These are phyloP conservation scores for Eurytoma californica DNA, from an alignment of 2,888 invertebrate species.

Conservation along the genomic window DNA sequence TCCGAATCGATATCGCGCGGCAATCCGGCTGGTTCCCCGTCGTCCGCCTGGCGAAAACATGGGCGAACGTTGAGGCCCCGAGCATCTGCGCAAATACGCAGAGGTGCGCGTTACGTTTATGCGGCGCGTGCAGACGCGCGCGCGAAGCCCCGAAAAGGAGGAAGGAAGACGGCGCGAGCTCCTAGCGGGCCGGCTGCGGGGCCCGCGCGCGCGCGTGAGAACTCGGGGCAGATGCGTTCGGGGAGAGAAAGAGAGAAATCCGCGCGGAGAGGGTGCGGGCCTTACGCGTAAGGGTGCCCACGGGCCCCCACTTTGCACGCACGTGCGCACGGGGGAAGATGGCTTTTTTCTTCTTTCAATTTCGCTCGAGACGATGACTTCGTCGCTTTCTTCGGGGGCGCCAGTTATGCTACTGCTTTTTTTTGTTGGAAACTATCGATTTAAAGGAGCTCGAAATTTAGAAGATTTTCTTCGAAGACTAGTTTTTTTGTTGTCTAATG, in stretches of 20 bases:
- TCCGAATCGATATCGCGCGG: no score
- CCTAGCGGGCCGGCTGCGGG: conserved; percentile 21
- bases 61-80: background rate
- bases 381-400: background rate
- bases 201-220: conserved; percentile 50
- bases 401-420: background rate
- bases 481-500: no score
- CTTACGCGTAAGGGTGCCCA: conserved; percentile 28
- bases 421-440: background rate
- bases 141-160: conserved; percentile 12
- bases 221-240: conserved; percentile 51
- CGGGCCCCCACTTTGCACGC: conserved; percentile 19
- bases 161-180: background rate
- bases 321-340: conserved; percentile 9
- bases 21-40: background rate
- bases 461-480: no score
- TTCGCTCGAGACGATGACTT: background rate
- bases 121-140: conserved; percentile 32
- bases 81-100: conserved; percentile 5
- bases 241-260: conserved; percentile 36
- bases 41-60: background rate
- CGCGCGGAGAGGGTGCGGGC: conserved; percentile 37
- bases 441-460: no score
- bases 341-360: conserved; percentile 12
- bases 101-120: background rate